Evolutionary conservation across 2,888 invertebrate genomes (phyloP), one percentile per base, ranked within the genome.

Genomic region (Caenorhabditis sp.): DNA sequence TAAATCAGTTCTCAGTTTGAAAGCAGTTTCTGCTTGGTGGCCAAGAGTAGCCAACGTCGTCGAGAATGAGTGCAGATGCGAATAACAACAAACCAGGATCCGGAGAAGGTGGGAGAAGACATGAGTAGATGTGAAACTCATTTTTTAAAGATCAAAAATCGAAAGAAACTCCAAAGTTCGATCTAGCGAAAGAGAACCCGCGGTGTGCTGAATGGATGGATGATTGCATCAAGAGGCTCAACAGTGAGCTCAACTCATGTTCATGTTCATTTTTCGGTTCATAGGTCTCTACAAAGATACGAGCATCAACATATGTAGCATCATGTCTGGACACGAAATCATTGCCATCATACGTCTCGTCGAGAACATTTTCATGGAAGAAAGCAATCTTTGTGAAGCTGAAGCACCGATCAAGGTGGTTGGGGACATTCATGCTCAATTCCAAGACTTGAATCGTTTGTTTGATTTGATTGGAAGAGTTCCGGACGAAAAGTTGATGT

Each of bases 371-470:
- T 87, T 88, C 66, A 86, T 87, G 84, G 85, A 86, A 68, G 90
- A 90, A 56, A 84, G 80, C 59, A 84, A 84, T 47, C 80, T 90
- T 54, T 86, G 83, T 70, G 90, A 90, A 76, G 82, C 80, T 44
- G 89, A 88, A 69, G 89, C 88, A n/a, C 90, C 90, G 22, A 88
- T 88, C 84, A 90, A 90, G 76, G 89, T 90, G 24, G 75, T 90
- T 64, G 90, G 90, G 22, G 90, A 90, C 77, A 88, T 90, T 28
- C 90, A 90, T 81, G 90, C 89, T 10, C 89, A 90, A 74, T 90
- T 82, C 49, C 88, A 88, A 74, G 86, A 90, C 81, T 75, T 90
- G 82, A 89, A 89, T 80, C 80, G 84, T 68, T 84, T 90, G 26
- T 89, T 89, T 81, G 90, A 90, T 76, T 35, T 90, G 66, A 89